phyloP scores from a whole-genome alignment of 2,888 invertebrate genomes.

The Sericinus montela region DNA sequence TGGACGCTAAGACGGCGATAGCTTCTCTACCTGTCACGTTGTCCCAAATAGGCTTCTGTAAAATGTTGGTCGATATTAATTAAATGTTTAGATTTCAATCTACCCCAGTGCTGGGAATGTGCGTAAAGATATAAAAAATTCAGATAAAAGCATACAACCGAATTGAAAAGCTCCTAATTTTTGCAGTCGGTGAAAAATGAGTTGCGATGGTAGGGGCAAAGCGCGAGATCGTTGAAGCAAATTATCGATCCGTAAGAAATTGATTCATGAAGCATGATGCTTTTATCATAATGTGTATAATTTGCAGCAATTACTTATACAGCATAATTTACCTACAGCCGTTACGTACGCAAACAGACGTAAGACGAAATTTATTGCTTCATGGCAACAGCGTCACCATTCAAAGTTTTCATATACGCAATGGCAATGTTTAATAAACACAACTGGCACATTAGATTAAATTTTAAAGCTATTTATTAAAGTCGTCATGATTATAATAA shows the following conservation, averaged over 20 bases:
- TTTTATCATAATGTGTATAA: conserved; percentile 47
- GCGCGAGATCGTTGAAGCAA: conserved; percentile 12
- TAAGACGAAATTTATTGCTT: conserved; percentile 20
- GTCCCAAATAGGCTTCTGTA: no score
- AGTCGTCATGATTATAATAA: no score
- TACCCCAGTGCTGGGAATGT: no score
- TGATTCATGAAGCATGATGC: conserved; percentile 33
- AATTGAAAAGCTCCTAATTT: no score
- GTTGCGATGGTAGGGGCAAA: not conserved
- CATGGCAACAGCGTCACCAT: not conserved
- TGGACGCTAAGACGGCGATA: no score
- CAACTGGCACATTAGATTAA: not conserved
- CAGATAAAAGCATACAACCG: no score
- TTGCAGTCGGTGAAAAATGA: not conserved
- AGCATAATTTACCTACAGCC: conserved; percentile 18
- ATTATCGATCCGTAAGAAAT: conserved; percentile 31
- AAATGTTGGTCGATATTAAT: no score
- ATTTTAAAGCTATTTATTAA: no score
- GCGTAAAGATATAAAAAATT: no score
- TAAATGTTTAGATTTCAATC: no score
- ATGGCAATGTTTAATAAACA: not conserved
- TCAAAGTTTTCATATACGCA: not conserved
- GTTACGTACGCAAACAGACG: conserved; percentile 21
- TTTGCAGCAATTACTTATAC: conserved; percentile 31
- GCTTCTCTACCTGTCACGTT: no score